Evolutionary conservation across 2,888 invertebrate genomes (phyloP), one percentile per base, ranked within the genome.

Genomic region (Troglohyphantes excavatus): DNA sequence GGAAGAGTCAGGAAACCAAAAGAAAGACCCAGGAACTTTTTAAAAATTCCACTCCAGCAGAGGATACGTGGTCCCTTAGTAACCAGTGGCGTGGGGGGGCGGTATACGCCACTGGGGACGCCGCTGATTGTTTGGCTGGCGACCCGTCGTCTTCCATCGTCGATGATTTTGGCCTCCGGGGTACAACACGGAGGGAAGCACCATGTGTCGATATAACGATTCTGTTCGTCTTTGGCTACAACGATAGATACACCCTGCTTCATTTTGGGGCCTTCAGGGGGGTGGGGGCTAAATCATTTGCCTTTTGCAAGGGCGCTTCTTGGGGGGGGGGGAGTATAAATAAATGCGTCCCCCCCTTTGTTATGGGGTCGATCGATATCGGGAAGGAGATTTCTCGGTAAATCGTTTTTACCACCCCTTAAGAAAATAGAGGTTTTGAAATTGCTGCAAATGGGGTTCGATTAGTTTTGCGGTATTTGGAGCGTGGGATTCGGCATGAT

Each of bases 41-140:
- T 53, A 53, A 84, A 84, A 84, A 84, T 84, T 84, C 84, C 84
- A 26, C 75, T 83, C 65, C 46, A 21, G 26, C 75, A 33, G 33
- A 9, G 33, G 39, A 86, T 72, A 78, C 43, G 75, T 29, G 73
- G 73, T 46, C 76, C 78, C 61, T 53, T 53, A 53, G 53, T 53
- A 19, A 27, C n/a, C 21, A 61, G 73, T 19, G 53, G 63, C 43
- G 59, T 9, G 59, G n/a, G n/a, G 63, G 9, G 65, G 73, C 21
- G 17, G 43, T 13, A 27, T 23, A n/a, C 27, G 70, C 63, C 88
- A 70, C 82, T 76, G 82, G 88, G 88, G 79, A 76, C 23, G 43
- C 61, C 75, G 82, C 82, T 89, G 88, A 89, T 89, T 89, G 88
- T 89, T 89, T 89, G 88, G 82, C 88, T 76, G 75, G 82, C 82